phyloP scores from a whole-genome alignment of 2,797 vertebrate species.

The Mionectes olivaceus region DNA sequence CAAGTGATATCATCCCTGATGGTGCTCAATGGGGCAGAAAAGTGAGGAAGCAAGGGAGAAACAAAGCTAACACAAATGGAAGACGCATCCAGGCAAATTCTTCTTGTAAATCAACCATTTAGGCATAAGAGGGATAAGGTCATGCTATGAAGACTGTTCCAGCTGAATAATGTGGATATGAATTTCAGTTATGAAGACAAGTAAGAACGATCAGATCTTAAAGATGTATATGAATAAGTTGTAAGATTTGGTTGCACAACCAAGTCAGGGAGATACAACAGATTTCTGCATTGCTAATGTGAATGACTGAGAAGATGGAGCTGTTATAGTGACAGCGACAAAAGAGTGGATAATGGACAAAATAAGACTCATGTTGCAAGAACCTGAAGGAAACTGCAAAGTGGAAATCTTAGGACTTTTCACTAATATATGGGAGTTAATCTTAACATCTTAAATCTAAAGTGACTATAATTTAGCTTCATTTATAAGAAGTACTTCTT shows the following conservation, averaged over 20 bases:
- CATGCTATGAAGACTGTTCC: background rate
- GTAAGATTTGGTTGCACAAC: background rate
- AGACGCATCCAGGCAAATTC: background rate
- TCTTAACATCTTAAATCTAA: background rate
- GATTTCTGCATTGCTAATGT: background rate
- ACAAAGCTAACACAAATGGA: background rate
- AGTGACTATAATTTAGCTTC: background rate
- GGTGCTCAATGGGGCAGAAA: background rate
- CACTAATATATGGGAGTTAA: background rate
- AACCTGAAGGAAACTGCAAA: background rate
- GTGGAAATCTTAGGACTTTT: background rate
- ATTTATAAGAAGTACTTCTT: background rate
- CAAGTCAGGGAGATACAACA: fast-evolving
- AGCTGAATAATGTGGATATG: background rate
- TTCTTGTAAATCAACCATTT: background rate
- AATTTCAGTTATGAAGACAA: background rate
- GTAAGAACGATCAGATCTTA: background rate
- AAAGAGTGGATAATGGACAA: background rate
- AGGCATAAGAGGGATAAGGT: background rate
- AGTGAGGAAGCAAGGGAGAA: background rate
- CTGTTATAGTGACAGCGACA: background rate
- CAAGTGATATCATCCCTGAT: background rate
- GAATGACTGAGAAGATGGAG: background rate
- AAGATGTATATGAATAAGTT: background rate
- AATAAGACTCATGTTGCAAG: background rate